phyloP scores from a whole-genome alignment of 2,113 vertebrate species.

The Benitochromis conjunctus region DNA sequence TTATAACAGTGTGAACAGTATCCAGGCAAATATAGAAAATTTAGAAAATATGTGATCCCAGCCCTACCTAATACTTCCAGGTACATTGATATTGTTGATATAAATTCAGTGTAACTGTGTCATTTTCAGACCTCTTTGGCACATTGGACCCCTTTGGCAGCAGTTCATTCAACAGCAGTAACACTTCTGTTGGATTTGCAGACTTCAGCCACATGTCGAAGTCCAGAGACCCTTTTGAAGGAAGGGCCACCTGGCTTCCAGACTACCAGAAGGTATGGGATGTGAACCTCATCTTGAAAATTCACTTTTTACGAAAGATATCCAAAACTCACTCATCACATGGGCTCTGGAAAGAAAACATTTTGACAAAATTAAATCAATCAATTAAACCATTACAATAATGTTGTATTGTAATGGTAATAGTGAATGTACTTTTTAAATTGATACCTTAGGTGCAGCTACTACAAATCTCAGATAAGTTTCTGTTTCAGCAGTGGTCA shows the following conservation, averaged over 20 bases:
- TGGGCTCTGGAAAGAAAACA: not conserved
- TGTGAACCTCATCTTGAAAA: not conserved
- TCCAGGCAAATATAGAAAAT: not conserved
- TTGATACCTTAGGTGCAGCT: no score
- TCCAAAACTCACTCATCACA: not conserved
- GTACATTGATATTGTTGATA: not conserved
- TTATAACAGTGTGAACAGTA: not conserved
- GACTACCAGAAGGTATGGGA: slow-evolving; percentile 66
- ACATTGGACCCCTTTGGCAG: slow-evolving; percentile 90
- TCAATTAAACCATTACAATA: not conserved
- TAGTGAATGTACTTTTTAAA: not conserved
- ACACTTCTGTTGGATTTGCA: slow-evolving; percentile 86
- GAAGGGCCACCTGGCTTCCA: slow-evolving; percentile 61
- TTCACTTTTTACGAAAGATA: not conserved
- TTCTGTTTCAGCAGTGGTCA: no score
- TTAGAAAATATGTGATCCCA: not conserved
- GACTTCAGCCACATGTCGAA: slow-evolving; percentile 99
- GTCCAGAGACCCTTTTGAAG: slow-evolving; percentile 73
- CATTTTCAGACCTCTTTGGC: slow-evolving; percentile 83
- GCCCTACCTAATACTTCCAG: not conserved
- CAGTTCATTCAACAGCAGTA: slow-evolving; percentile 68
- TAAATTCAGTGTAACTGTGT: not conserved
- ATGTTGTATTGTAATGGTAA: not conserved
- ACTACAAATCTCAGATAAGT: no score
- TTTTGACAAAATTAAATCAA: not conserved